phyloP scores from a whole-genome alignment of 2,113 vertebrate genomes.

The Lathamus discolor region DNA sequence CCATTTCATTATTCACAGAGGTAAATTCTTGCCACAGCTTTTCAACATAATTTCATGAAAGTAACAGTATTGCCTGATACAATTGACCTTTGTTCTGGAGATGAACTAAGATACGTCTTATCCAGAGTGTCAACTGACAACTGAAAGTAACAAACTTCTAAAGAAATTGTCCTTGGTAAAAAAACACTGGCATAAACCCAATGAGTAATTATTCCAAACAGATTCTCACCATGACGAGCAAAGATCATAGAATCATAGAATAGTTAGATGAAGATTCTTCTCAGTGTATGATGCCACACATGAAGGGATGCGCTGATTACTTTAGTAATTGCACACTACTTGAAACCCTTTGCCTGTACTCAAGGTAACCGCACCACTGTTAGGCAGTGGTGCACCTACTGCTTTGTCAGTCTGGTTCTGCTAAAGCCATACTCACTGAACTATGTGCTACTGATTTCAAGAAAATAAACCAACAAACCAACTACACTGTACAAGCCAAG shows the following conservation, averaged over 20 bases:
- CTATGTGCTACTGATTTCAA: background rate
- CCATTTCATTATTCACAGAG: background rate
- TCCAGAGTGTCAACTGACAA: background rate
- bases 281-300: background rate
- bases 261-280: background rate
- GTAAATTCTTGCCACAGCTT: background rate
- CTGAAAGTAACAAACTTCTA: background rate
- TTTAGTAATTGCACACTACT: background rate
- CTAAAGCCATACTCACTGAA: background rate
- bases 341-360: background rate
- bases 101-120: background rate
- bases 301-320: background rate
- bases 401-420: background rate
- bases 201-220: background rate
- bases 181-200: background rate
- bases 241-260: background rate
- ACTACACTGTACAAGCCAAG: background rate
- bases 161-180: background rate
- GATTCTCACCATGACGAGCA: background rate
- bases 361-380: background rate
- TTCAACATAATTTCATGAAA: background rate
- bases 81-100: background rate
- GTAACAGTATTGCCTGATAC: background rate
- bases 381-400: background rate
- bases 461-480: background rate